phyloP scores from a whole-genome alignment of 1,140 invertebrate genomes.

The Vollenhovia emeryi region DNA sequence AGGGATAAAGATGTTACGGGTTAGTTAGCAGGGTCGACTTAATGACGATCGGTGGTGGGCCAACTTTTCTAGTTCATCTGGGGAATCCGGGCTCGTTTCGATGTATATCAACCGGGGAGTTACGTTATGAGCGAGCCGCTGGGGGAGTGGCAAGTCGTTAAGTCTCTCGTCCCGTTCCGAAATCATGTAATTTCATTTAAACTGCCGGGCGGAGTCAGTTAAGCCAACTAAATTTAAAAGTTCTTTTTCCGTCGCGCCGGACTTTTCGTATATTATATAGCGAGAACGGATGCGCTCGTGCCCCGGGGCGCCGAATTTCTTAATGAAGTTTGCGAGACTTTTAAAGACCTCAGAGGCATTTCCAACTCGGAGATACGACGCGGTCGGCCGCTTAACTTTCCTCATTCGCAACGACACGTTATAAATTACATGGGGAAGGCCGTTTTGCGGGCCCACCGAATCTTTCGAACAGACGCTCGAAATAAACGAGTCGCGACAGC shows the following conservation, averaged over 20 bases:
- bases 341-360: conserved; percentile 58
- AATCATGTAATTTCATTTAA: conserved; percentile 61
- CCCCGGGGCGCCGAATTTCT: conserved; percentile 56
- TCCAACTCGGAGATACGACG: conserved; percentile 49
- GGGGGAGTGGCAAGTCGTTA: conserved; percentile 44
- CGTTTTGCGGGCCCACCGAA: neutral
- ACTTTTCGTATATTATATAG: conserved; percentile 61
- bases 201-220: conserved; percentile 51
- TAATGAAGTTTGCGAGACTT: conserved; percentile 61
- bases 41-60: conserved; percentile 25
- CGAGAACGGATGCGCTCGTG: conserved; percentile 43
- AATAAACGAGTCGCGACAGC: conserved; percentile 13
- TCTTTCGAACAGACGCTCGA: neutral
- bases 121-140: conserved; percentile 36
- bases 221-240: conserved; percentile 62
- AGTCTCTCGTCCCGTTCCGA: conserved; percentile 29
- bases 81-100: conserved; percentile 40
- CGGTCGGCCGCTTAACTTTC: conserved; percentile 57
- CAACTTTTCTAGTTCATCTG: conserved; percentile 56
- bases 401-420: conserved; percentile 56
- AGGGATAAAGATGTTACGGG: conserved; percentile 40
- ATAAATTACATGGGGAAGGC: conserved; percentile 33
- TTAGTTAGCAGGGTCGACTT: conserved; percentile 40
- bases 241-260: conserved; percentile 53
- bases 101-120: conserved; percentile 55